Evolutionary conservation across 1,140 invertebrate genomes (phyloP), one percentile per base, ranked within the genome.

Genomic region (Drosophila gunungcola): DNA sequence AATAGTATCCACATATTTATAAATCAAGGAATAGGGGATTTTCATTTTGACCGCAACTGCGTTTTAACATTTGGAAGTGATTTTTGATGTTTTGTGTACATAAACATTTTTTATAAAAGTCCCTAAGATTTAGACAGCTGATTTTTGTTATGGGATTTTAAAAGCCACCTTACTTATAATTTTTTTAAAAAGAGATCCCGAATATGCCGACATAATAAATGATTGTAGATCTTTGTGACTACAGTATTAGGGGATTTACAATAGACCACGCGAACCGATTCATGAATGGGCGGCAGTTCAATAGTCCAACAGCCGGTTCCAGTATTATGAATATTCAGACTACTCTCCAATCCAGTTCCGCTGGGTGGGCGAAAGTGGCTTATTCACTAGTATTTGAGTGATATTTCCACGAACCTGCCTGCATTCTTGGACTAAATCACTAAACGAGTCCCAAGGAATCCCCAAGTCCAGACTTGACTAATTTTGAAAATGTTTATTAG

Each of bases 401-500:
- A n/a, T 38, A 52, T 56, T 86, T 78, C 78, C 58, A 27, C 13
- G 73, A 81, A 86, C 16, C 39, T 27, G 63, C 21, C 43, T 32
- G 43, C 68, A 46, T 55, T 85, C 80, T 85, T 78, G 32, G 39
- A 55, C n/a, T 56, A 78, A 73, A 5, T 65, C 13, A 7, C 39
- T 65, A 52, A 85, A 84, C 62, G 61, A 67, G 49, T 45, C 29
- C 42, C 42, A 43, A 46, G 83, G 78, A 57, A 82, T 83, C 75
- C 79, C 84, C 83, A 56, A 42, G 55, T 4, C 9, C 52, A 9
- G 54, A 27, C 21, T 38, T 42, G 21, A 25, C 46, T 65, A 41
- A 48, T 62, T 78, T 81, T 4, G 65, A 67, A 78, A 69, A 88
- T 86, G 69, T 89, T 83, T 63, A 86, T 86, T 86, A 85, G 81